Base-by-base conservation (phyloP, 1,140 invertebrate genomes). In the Leptinotarsa texana region DNA sequence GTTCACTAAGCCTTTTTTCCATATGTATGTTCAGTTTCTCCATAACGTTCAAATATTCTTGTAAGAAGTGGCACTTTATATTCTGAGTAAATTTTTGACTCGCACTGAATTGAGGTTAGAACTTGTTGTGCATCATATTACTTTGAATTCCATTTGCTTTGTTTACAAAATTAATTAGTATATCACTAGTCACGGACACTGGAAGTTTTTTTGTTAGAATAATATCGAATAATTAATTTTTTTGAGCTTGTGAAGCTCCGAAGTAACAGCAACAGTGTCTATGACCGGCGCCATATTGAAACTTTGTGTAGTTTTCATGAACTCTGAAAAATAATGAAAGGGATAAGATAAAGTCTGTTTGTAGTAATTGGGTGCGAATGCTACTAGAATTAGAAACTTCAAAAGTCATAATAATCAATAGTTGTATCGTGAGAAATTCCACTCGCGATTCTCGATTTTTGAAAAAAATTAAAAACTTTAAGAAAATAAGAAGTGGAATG, bases 81-180 rank as follows among this genome's bases (percentile, higher is more conserved):
- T n/a, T 57, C 51, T 17, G n/a, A 57, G 51, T 15, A 57, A 57
- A 17, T 57, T n/a, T 17, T 57, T 17, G 51, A 13, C 4, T 57
- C 13, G n/a, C n/a, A 57, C 13, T 17, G 51, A 17, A 17, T 57
- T 57, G 51, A 57, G 51, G 51, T 57, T 57, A n/a, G n/a, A 57
- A 57, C 51, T 57, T 57, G 13, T 57, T n/a, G 51, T 13, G 51
- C n/a, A n/a, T 57, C n/a, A n/a, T n/a, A n/a, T 17, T n/a, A 57
- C n/a, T 57, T 57, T 57, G 13, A n/a, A n/a, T 57, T 57, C 51
- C 51, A 57, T 17, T 57, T 57, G 51, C n/a, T 57, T 57, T 57
- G 13, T 57, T 57, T 57, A n/a, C 51, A 57, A 57, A 57, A 21
- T 21, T 21, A 21, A 21, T 21, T 21, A 21, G 27, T 33, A 33